Base-by-base conservation (phyloP, 2,888 invertebrate genomes). In the Cataglyphis albicans region DNA sequence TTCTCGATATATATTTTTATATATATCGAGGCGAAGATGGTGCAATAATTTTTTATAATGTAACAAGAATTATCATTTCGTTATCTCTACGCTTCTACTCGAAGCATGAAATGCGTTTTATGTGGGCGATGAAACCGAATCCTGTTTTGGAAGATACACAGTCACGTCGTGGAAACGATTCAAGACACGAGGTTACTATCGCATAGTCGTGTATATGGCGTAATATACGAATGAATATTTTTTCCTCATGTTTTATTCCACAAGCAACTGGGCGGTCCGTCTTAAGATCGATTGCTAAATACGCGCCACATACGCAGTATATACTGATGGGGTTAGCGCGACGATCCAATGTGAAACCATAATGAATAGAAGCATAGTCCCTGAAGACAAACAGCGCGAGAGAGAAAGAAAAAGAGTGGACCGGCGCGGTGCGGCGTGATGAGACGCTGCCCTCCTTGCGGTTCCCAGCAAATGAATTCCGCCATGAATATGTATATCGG, bases 401-500 rank as follows among this genome's bases (percentile, higher is more conserved):
- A 81, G 87, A 74, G 61, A 78, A 83, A 75, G 73, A 84, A 80
- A 74, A 82, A 81, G 84, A 84, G 82, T 86, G 90, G 87, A 89
- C 87, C 87, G 88, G 85, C 81, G 78, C 86, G 73, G 5, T 35
- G 41, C 57, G 44, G 44, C 32, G 52, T 44, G 92, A 92, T 91
- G 92, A 92, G 91, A 92, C 87, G 92, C 64, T 90, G 88, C 88
- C 89, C 85, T 89, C 88, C 87, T 78, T 82, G 72, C 84, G 89
- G 90, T 92, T 91, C 92, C 90, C 92, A 90, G 91, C 92, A 88
- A 92, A 92, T 91, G 91, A 89, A 92, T 92, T 92, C 93, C 89
- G 82, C 88, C 92, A 93, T 93, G 92, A 93, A 93, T 93, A 93
- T 93, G 92, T 92, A 93, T 92, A 93, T 92, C 92, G 92, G 74